A percentile compares a stretch with the other conserved stretches of the same genome.
These are phyloP conservation scores for Zapornia atra DNA, from an alignment of 2,113 vertebrate species.

Conservation along the genomic window DNA sequence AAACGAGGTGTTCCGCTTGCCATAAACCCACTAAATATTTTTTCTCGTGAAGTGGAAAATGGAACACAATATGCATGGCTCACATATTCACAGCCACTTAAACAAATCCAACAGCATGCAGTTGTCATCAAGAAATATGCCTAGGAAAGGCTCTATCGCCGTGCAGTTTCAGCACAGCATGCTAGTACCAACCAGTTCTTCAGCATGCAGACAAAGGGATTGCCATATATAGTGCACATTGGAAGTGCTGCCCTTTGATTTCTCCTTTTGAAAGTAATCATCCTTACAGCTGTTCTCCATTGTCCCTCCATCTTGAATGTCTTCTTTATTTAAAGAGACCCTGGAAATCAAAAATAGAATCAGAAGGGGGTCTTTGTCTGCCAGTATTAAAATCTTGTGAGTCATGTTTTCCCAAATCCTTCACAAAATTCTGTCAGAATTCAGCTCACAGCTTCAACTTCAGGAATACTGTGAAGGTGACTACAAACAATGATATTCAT, in stretches of 20 bases:
- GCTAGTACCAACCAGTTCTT: slow-evolving; percentile 15
- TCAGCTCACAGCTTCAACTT: slow-evolving; percentile 23
- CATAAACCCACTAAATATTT: slow-evolving; percentile 39
- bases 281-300: slow-evolving; percentile 20
- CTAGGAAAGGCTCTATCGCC: slow-evolving; percentile 42
- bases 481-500: slow-evolving; percentile 16
- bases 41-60: slow-evolving; percentile 40
- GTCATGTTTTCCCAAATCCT: slow-evolving; percentile 42
- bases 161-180: not conserved
- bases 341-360: slow-evolving; percentile 16
- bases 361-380: slow-evolving; percentile 57
- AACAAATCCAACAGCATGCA: slow-evolving; percentile 51
- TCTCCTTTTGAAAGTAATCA: slow-evolving; percentile 39
- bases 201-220: slow-evolving; percentile 31
- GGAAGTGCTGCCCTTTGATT: slow-evolving; percentile 45
- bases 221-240: not conserved
- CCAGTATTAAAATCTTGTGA: slow-evolving; percentile 16
- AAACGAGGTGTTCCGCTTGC: slow-evolving; percentile 35
- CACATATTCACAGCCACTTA: slow-evolving; percentile 29
- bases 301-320: slow-evolving; percentile 20
- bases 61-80: slow-evolving; percentile 18
- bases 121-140: slow-evolving; percentile 56
- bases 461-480: slow-evolving; percentile 27
- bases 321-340: slow-evolving; percentile 28
- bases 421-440: slow-evolving; percentile 25